phyloP scores from a whole-genome alignment of 1,140 invertebrate species.

The Cardiocondyla obscurior region DNA sequence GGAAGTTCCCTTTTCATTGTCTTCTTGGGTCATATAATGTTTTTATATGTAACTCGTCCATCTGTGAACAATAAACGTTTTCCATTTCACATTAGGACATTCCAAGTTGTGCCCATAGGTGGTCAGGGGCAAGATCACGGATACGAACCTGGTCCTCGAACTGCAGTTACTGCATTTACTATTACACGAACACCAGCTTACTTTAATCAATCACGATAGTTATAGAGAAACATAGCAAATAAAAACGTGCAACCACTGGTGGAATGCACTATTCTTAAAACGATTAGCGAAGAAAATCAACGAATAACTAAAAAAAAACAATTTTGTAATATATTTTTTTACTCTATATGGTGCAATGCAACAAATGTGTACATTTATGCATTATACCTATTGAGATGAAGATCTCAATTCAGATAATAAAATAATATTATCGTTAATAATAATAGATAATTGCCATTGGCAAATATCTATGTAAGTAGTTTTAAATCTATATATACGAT shows the following conservation, averaged over 20 bases:
- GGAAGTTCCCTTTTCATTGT: conserved; percentile 91
- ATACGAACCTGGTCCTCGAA: conserved; percentile 72
- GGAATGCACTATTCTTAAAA: not conserved
- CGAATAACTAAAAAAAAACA: not conserved
- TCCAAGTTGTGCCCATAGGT: conserved; percentile 75
- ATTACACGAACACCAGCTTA: conserved; percentile 56
- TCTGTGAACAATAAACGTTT: conserved; percentile 75
- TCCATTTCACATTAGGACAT: conserved; percentile 80
- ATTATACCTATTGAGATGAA: not conserved
- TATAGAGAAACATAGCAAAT: not conserved
- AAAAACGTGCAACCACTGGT: not conserved
- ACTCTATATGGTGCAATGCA: not conserved
- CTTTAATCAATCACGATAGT: not conserved
- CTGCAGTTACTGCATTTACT: conserved; percentile 65
- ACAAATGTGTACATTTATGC: not conserved
- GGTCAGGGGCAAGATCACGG: conserved; percentile 74
- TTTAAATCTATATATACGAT: conserved; percentile 3
- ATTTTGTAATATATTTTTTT: conserved; percentile 46
- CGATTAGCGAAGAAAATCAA: not conserved
- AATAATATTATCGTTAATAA: conserved; percentile 25
- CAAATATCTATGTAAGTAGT: not conserved
- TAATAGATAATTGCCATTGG: not conserved
- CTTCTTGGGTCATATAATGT: conserved; percentile 91
- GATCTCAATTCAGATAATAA: not conserved
- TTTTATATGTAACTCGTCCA: conserved; percentile 85